Base-by-base conservation (phyloP, 2,113 vertebrate species). In the Petrocephalus zakoni region DNA sequence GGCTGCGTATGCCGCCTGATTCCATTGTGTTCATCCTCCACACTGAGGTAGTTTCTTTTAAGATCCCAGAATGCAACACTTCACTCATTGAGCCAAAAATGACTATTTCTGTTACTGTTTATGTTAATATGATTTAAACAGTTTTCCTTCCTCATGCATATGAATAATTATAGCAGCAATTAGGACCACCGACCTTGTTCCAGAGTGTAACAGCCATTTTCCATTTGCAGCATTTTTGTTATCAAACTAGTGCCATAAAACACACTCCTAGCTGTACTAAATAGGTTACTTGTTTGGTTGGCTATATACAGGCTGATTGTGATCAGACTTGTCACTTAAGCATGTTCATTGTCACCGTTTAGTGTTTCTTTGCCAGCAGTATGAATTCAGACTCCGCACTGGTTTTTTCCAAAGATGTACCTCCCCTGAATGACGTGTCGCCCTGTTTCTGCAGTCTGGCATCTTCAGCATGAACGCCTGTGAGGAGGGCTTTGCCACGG, bases 391-490 rank as follows among this genome's bases (percentile, higher is more conserved):
- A 37, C 52, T 53, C 84, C 84, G 1, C 84, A 10, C 51, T 86
- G 11, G 15, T 25, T n/a, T 85, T 42, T 9, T 61, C 29, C 25
- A 37, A 42, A n/a, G 9, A 21, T 34, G 42, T 58, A 90, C 89
- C 91, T 93, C 90, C 88, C 90, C 89, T 87, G 52, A 15, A 92
- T 95, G 93, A 94, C 92, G 91, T 89, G 75, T 92, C 92, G 92
- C 64, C 86, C 21, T 83, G 42, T 89, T 51, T 93, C 92, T 92
- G 92, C 93, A 99, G 98, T 98, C 98, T 94, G 98, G 98, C 94
- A 99, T 99, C 96, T 99, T 99, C 96, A 99, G 98, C 94, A 99
- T 99, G 98, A 98, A 99, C 93, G 97, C 97, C 29, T 99, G 98
- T 88, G 98, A 99, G 94, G 98, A 99, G 92, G 98, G 98, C 78